phyloP scores from a whole-genome alignment of 2,888 invertebrate species.

The Osmoderma eremita region DNA sequence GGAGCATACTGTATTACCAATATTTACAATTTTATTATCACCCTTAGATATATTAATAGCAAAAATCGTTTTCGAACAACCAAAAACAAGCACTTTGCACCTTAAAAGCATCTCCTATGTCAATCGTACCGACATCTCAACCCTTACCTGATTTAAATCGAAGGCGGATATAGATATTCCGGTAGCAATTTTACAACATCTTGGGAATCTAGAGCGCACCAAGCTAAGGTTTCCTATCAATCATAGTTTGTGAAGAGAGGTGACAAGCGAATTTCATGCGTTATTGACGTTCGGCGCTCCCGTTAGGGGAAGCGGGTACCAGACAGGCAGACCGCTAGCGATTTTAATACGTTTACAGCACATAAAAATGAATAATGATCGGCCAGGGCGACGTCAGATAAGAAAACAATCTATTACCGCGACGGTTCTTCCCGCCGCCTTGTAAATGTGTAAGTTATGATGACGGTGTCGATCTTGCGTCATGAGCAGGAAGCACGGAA shows the following conservation, averaged over 20 bases:
- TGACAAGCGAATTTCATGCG: conserved; percentile 51
- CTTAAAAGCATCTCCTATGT: conserved; percentile 8
- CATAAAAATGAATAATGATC: conserved; percentile 40
- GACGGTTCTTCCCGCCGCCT: conserved; percentile 24
- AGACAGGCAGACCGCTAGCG: conserved; percentile 13
- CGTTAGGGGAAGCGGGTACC: conserved; percentile 1
- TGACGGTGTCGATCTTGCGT: conserved; percentile 28
- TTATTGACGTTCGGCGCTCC: conserved; percentile 44
- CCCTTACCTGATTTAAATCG: conserved; percentile 22
- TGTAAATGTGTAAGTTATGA: conserved; percentile 35
- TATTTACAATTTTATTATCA: too few relatives aligned
- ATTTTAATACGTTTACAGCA: conserved; percentile 38
- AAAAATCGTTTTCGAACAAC: too few relatives aligned
- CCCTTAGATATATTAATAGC: too few relatives aligned
- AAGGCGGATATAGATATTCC: conserved; percentile 31
- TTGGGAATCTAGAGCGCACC: conserved; percentile 5
- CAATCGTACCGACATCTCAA: conserved; percentile 6
- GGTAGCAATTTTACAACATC: conserved; percentile 9
- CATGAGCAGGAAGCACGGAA: conserved; percentile 6
- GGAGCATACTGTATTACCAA: too few relatives aligned
- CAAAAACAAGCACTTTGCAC: too few relatives aligned
- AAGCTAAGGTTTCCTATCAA: conserved; percentile 42
- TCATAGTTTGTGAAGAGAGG: conserved; percentile 45
- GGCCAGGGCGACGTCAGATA: conserved; percentile 38
- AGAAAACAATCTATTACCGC: conserved; percentile 41